Conservation (phyloP, 1,140 invertebrate genomes). For the Leptopilina clavipes region DNA sequence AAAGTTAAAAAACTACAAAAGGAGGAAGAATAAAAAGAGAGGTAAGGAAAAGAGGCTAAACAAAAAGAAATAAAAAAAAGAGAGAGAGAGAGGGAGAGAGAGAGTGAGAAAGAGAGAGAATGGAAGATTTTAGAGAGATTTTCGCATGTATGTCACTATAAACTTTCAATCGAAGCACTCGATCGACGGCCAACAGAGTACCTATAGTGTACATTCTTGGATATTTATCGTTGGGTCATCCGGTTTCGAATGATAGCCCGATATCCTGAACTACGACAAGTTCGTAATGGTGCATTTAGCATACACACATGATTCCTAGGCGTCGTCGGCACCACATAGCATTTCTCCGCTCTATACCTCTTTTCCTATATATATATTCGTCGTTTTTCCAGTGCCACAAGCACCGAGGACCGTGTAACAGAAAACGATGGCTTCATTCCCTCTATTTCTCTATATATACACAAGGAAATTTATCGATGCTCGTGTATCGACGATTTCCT, state of each 20-base stretch:
- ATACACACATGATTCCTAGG: neutral
- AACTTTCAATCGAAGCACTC: slow-evolving; percentile 41
- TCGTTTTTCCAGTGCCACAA: neutral
- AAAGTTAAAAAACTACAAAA: no score
- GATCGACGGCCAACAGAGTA: slow-evolving; percentile 22
- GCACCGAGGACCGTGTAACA: neutral
- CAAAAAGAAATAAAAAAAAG: no score
- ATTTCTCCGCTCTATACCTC: slow-evolving; percentile 32
- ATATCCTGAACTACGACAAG: slow-evolving; percentile 36
- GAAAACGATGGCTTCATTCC: slow-evolving; percentile 29
- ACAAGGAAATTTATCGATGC: slow-evolving; percentile 20
- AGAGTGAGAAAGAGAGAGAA: no score
- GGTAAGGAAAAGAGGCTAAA: no score
- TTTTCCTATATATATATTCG: neutral
- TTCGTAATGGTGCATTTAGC: slow-evolving; percentile 29
- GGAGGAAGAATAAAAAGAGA: no score
- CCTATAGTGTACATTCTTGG: slow-evolving; percentile 45
- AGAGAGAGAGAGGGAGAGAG: no score
- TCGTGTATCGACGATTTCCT: slow-evolving; percentile 32
- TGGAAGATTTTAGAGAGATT: slow-evolving; percentile 37
- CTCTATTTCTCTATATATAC: neutral
- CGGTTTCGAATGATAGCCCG: slow-evolving; percentile 46
- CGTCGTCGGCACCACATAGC: slow-evolving; percentile 7
- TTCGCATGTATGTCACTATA: slow-evolving; percentile 37
- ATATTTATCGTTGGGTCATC: slow-evolving; percentile 52